A percentile compares a stretch with the other conserved stretches of the same genome.
Conservation (phyloP, 2,113 vertebrate genomes). For the Mesoclemmys tuberculata region DNA sequence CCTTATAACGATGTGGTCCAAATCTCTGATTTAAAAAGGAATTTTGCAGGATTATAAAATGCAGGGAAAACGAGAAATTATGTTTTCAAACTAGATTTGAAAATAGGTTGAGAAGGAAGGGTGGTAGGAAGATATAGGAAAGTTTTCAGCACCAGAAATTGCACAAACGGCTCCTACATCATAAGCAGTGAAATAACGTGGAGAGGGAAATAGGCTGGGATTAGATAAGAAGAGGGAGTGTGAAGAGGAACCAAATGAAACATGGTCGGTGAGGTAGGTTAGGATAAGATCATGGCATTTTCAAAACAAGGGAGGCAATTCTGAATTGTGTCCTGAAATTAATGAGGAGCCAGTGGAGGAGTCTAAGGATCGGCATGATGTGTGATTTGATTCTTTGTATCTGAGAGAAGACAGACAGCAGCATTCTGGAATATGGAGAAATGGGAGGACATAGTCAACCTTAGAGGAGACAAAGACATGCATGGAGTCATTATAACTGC, state of each 20-base stretch:
- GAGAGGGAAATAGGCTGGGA: background rate
- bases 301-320: background rate
- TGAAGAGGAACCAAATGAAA: background rate
- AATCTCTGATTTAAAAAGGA: background rate
- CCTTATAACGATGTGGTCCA: rapidly evolving
- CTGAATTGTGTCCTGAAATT: background rate
- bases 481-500: background rate
- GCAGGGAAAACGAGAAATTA: background rate
- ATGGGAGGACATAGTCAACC: background rate
- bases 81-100: background rate
- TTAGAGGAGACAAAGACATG: background rate
- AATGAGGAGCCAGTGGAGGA: background rate
- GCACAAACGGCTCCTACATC: background rate
- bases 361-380: background rate
- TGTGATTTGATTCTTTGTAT: background rate
- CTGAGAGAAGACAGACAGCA: background rate
- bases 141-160: background rate
- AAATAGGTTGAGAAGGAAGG: background rate
- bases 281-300: background rate
- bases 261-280: background rate
- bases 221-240: background rate
- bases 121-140: background rate
- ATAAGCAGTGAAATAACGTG: background rate
- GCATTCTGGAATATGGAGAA: background rate
- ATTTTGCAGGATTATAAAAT: background rate